Percentiles rank a stretch among this genome's conserved stretches.
These are phyloP conservation scores for Nyctibius grandis DNA, from an alignment of 2,797 vertebrate genomes.

Conservation along the genomic window DNA sequence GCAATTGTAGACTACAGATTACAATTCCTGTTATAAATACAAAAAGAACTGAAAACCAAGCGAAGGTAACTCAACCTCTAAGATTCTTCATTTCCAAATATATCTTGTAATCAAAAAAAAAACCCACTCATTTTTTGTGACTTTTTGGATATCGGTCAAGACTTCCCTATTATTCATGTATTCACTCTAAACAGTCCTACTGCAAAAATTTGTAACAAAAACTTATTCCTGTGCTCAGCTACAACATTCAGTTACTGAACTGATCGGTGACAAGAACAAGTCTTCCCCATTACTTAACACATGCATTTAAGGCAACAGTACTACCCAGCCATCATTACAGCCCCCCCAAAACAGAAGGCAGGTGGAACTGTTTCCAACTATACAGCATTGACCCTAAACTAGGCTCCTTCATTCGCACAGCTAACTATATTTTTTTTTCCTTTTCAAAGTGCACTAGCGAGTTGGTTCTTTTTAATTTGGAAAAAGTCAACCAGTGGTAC, in stretches of 20 bases:
- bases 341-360: background rate
- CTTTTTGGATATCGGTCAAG: background rate
- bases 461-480: background rate
- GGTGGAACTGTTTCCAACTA: background rate
- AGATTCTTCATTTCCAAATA: background rate
- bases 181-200: background rate
- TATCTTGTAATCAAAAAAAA: background rate
- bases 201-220: background rate
- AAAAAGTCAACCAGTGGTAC: background rate
- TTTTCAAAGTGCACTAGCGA: background rate
- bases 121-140: background rate
- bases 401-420: background rate
- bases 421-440: background rate
- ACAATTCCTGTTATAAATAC: background rate
- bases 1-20: background rate
- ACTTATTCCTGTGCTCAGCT: background rate
- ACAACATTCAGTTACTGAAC: background rate
- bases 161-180: background rate
- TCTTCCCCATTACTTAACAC: background rate
- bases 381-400: background rate
- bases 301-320: background rate
- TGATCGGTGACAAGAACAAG: background rate
- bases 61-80: background rate
- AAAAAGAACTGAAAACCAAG: background rate
- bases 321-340: too few relatives aligned